phyloP scores from a whole-genome alignment of 2,113 vertebrate species.

The Spermophilus dauricus region DNA sequence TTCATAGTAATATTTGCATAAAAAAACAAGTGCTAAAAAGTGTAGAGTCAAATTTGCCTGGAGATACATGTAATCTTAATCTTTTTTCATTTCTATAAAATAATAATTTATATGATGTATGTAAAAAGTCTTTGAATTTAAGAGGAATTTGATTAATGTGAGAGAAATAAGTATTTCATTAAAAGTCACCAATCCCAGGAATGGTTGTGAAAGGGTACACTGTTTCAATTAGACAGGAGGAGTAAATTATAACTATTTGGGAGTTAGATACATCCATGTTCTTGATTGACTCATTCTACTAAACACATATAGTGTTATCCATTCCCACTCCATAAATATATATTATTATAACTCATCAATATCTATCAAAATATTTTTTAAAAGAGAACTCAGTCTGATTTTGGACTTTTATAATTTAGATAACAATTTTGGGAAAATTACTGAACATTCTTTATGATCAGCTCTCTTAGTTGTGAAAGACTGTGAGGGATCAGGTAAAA shows the following conservation, averaged over 20 bases:
- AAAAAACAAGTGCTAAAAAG: not conserved
- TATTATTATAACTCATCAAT: not conserved
- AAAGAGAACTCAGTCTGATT: not conserved
- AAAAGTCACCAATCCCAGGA: not conserved
- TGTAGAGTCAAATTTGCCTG: constrained; percentile 10
- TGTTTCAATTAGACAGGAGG: not conserved
- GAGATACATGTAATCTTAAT: not conserved
- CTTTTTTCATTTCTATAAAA: constrained; percentile 5
- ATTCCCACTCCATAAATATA: not conserved
- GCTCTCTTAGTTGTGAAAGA: not conserved
- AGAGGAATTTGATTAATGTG: not conserved
- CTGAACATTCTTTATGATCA: not conserved
- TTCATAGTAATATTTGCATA: not conserved
- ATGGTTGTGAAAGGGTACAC: not conserved
- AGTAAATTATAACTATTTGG: not conserved
- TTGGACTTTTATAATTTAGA: not conserved
- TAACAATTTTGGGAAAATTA: not conserved
- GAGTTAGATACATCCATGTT: too few species aligned
- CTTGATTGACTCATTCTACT: not conserved
- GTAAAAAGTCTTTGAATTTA: not conserved
- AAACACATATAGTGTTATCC: fast-evolving
- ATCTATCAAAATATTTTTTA: not conserved
- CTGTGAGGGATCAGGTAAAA: fast-evolving
- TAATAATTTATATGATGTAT: not conserved
- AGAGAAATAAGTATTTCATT: not conserved